Base-by-base conservation (phyloP, 2,113 vertebrate genomes). In the Nycticryphes semicollaris region DNA sequence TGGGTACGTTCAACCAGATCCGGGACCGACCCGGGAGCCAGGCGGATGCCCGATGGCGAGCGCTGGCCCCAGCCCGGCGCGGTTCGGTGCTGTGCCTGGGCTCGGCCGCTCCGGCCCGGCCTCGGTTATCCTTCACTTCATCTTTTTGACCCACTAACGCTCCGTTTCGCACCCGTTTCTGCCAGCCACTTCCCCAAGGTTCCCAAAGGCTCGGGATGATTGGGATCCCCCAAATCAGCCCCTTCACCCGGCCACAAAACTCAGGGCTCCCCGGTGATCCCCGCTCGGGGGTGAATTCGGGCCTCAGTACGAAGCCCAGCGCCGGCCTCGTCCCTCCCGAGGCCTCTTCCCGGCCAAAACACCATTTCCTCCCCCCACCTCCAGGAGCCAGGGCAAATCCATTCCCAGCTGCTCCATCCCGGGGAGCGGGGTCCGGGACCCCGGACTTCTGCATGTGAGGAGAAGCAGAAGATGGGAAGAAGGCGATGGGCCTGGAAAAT, bases 401-500 rank as follows among this genome's bases (percentile, higher is more conserved):
- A 23, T 4, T 2, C 41, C n/a, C 73, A 12, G 3, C 39, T 82
- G 59, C 87, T 21, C 69, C 12, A 4, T 7, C 28, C 59, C 37
- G 6, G 12, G 39, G 23, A 47, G 24, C 2, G 3, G 37, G 35
- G 15, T 11, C 21, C n/a, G 10, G 3, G 20, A 2, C 57, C n/a
- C 18, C 51, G 8, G 6, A 8, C 9, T 83, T 41, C n/a, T 33
- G 22, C 1, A 2, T 1, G 62, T 31, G 21, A 4, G 6, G 64
- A 0, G 15, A 47, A 66, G 56, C 53, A 1, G 2, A 35, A 33
- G 21, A 45, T 45, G 62, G 41, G 43, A 62, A 35, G 45, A 50
- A 91, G 23, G 53, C 9, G 80, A 63, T 5, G 39, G 87, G 90
- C 80, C 92, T 69, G 84, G 77, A 84, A 89, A 94, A 60, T 23